These are phyloP conservation scores for Chirona hameri DNA, from an alignment of 2,888 invertebrate species.

Conservation along the genomic window DNA sequence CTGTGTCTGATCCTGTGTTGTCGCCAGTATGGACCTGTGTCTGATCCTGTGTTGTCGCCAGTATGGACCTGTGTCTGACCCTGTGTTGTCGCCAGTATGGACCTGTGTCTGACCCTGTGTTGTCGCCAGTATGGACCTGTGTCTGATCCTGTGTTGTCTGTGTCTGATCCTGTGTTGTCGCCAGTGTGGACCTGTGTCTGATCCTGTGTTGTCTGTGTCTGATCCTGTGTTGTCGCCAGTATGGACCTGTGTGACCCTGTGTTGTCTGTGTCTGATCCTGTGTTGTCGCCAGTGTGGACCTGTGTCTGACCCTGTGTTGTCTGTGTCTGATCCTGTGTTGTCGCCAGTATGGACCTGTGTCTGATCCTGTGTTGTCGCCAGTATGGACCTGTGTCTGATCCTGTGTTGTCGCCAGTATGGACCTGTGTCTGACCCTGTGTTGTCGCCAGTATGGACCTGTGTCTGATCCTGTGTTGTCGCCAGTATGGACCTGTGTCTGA, in stretches of 20 bases:
- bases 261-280: no score
- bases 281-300: background rate
- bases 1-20: conserved; percentile 28
- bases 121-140: conserved; percentile 62
- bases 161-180: no score
- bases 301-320: no score
- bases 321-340: conserved; percentile 28
- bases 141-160: no score
- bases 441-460: conserved; percentile 62
- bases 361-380: no score
- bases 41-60: no score
- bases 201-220: no score
- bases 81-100: background rate
- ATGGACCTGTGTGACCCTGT: conserved; percentile 58
- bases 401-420: background rate
- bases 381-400: no score
- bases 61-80: no score
- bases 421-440: conserved; percentile 27
- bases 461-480: no score
- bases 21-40: conserved; percentile 61
- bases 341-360: conserved; percentile 61
- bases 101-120: conserved; percentile 27
- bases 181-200: no score
- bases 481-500: no score
- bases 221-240: conserved; percentile 45